Base-by-base conservation (phyloP, 1,140 invertebrate species). In the Bombus vancouverensis region DNA sequence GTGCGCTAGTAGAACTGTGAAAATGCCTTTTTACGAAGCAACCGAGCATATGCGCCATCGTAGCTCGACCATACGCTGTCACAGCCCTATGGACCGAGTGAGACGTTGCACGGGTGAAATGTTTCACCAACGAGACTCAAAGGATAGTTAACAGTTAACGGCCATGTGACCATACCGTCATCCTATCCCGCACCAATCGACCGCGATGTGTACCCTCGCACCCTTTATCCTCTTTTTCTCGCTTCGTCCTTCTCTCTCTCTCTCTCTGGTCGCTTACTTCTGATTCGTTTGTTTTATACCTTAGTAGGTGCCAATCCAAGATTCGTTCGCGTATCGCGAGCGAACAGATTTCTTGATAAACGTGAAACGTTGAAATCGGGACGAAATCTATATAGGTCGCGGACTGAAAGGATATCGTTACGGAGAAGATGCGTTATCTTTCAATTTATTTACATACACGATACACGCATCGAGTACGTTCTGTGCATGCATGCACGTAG, bases 131-230 rank as follows among this genome's bases (percentile, higher is more conserved):
- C 89, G 90, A 91, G 89, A 76, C 89, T 90, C 90, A 90, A 90
- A 90, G 89, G 89, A 90, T 78, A 81, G 89, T 90, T 90, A 90
- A 90, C 89, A 79, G 89, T 90, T 90, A 90, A 90, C 89, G 81
- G 77, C 68, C 86, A 81, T 87, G 86, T 59, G 82, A 79, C 76
- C 77, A 70, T 44, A 53, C 25, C 79, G 47, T 57, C 68, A 39
- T 65, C 42, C 57, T 73, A n/a, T 62, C 32, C 1, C 65, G 65
- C 18, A 65, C 80, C 88, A 18, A 66, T 34, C 75, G 32, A 57
- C 12, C 57, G 44, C 68, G 25, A 68, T 59, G 37, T 59, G 53
- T 37, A 37, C 47, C 70, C 57, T 79, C 65, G 10, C 42, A 22
- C 34, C 57, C 79, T 65, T 57, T 76, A 62, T 71, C 75, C 76